Evolutionary conservation across 2,888 invertebrate species (phyloP).

Genomic region (Drosophila melanocephala): DNA sequence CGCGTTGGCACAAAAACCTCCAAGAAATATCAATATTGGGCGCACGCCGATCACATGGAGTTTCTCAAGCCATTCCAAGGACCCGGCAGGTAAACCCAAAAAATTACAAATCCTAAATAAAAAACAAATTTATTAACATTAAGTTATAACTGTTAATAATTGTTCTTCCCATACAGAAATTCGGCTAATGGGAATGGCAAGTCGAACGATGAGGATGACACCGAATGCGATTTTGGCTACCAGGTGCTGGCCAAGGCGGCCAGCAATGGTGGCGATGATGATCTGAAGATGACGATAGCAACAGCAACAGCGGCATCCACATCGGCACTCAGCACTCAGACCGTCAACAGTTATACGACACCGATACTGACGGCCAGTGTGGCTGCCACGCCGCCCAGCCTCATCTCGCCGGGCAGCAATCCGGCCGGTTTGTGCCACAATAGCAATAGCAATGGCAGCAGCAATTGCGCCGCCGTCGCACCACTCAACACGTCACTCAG

Average conservation of each 20-base stretch:
- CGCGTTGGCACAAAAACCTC: constrained; percentile 85
- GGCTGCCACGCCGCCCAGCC: constrained; percentile 61
- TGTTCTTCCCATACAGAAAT: constrained; percentile 51
- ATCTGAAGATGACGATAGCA: constrained; percentile 70
- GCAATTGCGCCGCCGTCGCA: constrained; percentile 68
- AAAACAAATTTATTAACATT: not conserved
- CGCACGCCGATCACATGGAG: constrained; percentile 85
- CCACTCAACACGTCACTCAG: constrained; percentile 44
- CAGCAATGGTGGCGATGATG: constrained; percentile 76
- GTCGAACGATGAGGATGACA: constrained; percentile 83
- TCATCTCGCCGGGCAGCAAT: constrained; percentile 63
- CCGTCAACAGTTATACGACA: constrained; percentile 61
- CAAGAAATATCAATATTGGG: constrained; percentile 85
- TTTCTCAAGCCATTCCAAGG: constrained; percentile 85
- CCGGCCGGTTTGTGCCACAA: constrained; percentile 42
- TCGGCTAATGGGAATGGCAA: constrained; percentile 70
- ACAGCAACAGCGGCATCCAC: constrained; percentile 44
- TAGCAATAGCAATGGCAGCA: constrained; percentile 63
- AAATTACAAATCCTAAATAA: not conserved
- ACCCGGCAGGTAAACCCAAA: constrained; percentile 80
- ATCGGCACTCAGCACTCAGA: constrained; percentile 59
- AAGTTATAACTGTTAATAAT: not conserved
- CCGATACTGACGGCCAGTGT: constrained; percentile 54
- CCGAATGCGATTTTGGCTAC: constrained; percentile 83
- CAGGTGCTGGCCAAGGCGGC: constrained; percentile 82